Percentiles rank a stretch among this genome's conserved stretches.
These are phyloP conservation scores for Chaenocephalus aceratus DNA, from an alignment of 2,113 vertebrate species.

Conservation along the genomic window DNA sequence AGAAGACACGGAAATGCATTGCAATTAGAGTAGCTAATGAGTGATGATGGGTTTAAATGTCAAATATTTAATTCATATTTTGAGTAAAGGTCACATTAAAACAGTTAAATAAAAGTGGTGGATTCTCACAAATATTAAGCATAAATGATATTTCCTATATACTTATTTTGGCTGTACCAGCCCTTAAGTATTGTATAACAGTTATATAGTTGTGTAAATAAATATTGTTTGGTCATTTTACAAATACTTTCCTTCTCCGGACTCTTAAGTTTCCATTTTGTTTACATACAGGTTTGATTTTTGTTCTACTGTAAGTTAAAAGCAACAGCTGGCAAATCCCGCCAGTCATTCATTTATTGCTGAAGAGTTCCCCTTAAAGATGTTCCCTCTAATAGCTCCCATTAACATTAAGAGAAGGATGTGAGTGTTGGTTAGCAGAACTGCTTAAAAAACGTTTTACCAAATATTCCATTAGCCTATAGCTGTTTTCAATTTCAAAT, in stretches of 20 bases:
- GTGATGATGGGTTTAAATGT: constrained; percentile 30
- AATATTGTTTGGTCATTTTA: not conserved
- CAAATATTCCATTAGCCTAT: not conserved
- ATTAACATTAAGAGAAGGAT: not conserved
- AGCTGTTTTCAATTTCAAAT: not conserved
- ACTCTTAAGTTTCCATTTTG: not conserved
- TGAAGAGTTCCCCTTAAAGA: no score
- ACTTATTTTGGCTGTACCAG: not conserved
- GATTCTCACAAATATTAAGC: not conserved
- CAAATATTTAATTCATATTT: constrained; percentile 20
- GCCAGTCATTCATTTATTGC: no score
- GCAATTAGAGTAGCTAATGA: constrained; percentile 43
- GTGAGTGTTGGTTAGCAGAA: not conserved
- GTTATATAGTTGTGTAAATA: not conserved
- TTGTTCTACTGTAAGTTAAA: not conserved
- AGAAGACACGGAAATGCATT: constrained; percentile 8
- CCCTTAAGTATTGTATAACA: not conserved
- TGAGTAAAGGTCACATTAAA: constrained; percentile 6
- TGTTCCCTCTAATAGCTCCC: no score
- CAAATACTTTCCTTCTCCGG: not conserved
- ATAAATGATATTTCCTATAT: not conserved
- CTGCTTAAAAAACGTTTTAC: not conserved
- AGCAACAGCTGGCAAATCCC: no score
- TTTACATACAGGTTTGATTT: not conserved
- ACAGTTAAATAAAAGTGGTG: not conserved